Percentiles rank a stretch among this genome's conserved stretches.
phyloP scores from a whole-genome alignment of 1,140 invertebrate genomes.

The Nasonia giraulti region DNA sequence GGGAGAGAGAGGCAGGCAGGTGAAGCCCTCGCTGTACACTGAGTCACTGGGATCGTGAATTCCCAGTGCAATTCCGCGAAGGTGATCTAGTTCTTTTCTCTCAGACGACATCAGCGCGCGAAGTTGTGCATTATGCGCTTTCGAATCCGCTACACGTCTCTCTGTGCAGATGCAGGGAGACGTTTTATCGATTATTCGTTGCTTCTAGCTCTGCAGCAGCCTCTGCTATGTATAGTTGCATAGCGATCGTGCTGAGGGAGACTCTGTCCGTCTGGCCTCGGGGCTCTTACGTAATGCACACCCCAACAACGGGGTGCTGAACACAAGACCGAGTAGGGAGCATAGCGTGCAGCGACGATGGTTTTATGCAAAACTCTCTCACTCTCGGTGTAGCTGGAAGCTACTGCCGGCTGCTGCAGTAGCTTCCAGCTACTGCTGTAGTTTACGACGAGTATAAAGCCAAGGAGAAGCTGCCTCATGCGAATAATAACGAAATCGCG shows the following conservation, averaged over 20 bases:
- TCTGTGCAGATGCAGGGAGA: background rate
- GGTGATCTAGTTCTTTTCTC: background rate
- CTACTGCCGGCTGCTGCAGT: background rate
- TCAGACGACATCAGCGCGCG: too few species aligned
- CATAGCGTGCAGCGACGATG: background rate
- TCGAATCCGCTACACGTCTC: too few species aligned
- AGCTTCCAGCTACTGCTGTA: background rate
- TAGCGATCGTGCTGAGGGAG: background rate
- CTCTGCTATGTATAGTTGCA: background rate
- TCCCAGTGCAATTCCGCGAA: background rate
- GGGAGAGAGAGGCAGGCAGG: background rate
- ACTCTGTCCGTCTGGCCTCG: background rate
- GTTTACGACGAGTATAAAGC: background rate
- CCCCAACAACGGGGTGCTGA: background rate
- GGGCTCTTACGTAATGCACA: background rate
- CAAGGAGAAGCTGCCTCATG: background rate
- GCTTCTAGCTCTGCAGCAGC: background rate
- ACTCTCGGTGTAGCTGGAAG: background rate
- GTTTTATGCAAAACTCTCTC: background rate
- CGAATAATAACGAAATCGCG: background rate
- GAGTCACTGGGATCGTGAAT: constrained; percentile 2
- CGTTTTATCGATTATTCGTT: background rate
- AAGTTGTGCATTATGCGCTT: too few species aligned
- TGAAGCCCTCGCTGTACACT: constrained; percentile 14
- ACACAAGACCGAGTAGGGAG: background rate